phyloP scores from a whole-genome alignment of 2,113 vertebrate species.

The Ovis aries region ARS-UI_Ramb_v3.0 NC_056072.1:41691001-41691500 shows the following conservation, averaged over 20 bases:
- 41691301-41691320: not conserved
- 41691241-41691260: not conserved
- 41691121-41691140: conserved; percentile 32
- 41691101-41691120: conserved; percentile 28
- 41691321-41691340: not conserved
- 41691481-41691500: not conserved
- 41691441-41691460: not conserved
- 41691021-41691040: not conserved
- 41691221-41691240: not conserved
- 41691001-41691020: not conserved
- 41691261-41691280: not conserved
- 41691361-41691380: not conserved
- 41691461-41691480: fast-evolving
- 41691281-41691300: not conserved
- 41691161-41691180: conserved; percentile 20
- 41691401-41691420: fast-evolving
- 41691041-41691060: not conserved
- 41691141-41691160: conserved; percentile 17
- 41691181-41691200: not conserved
- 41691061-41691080: conserved; percentile 11
- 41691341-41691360: not conserved
- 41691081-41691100: not conserved
- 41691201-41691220: conserved; percentile 26
- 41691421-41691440: not conserved
- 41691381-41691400: not conserved